phyloP scores from a whole-genome alignment of 1,140 invertebrate genomes.

The Procambarus clarkii region DNA sequence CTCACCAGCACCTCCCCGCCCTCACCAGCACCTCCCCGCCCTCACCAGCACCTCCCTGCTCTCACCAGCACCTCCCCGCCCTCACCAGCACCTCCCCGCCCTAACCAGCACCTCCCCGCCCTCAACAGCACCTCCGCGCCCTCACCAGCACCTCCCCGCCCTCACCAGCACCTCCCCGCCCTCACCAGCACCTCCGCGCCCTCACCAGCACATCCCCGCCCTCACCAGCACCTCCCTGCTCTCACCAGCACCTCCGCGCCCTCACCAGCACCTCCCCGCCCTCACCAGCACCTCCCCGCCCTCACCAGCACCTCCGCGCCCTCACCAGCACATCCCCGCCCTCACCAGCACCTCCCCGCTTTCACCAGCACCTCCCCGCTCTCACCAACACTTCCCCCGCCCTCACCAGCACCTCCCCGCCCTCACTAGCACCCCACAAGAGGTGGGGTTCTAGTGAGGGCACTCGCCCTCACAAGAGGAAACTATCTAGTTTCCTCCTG shows the following conservation, averaged over 20 bases:
- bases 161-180: no score
- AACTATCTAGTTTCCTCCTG: no score
- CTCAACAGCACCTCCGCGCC: no score
- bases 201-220: background rate
- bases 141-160: background rate
- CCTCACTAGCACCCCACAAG: no score
- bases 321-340: background rate
- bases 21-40: no score
- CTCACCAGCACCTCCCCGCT: background rate
- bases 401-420: background rate
- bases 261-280: background rate
- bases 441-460: no score
- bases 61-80: background rate
- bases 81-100: no score
- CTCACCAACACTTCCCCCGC: background rate
- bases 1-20: no score
- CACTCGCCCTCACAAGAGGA: no score
- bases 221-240: no score
- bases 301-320: background rate
- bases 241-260: background rate
- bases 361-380: background rate
- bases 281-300: background rate
- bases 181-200: background rate
- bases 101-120: no score
- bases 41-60: background rate